phyloP scores from a whole-genome alignment of 2,888 invertebrate genomes.

The Cepaea hortensis region DNA sequence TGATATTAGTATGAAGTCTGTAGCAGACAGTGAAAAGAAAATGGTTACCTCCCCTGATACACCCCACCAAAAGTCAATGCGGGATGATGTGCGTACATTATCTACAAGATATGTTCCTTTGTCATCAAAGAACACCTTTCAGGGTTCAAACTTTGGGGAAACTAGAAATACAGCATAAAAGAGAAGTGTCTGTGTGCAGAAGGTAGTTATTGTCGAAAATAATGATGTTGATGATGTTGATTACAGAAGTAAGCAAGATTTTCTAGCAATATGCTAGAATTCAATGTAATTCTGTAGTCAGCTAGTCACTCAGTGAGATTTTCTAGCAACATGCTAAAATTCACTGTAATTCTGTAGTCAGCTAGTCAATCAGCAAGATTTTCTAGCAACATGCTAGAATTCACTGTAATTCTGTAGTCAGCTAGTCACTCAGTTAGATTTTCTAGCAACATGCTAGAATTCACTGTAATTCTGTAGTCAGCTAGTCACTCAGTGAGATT shows the following conservation, averaged over 20 bases:
- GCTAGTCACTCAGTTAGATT: too few species aligned
- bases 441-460: too few species aligned
- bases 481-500: too few species aligned
- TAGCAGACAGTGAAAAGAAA: neutral
- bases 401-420: too few species aligned
- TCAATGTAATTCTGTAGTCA: too few species aligned
- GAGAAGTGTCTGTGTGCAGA: constrained; percentile 35
- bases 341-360: too few species aligned
- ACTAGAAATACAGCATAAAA: neutral
- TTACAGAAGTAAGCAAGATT: neutral
- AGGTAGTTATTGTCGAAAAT: constrained; percentile 1
- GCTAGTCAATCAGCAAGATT: too few species aligned
- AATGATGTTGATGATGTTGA: constrained; percentile 2
- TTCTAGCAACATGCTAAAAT: too few species aligned
- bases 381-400: neutral
- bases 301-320: too few species aligned
- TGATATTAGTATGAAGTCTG: too few species aligned
- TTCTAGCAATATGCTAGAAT: too few species aligned
- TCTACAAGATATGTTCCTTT: neutral
- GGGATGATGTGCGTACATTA: neutral
- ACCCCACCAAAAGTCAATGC: neutral
- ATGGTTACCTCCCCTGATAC: neutral
- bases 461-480: too few species aligned
- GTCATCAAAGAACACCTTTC: neutral
- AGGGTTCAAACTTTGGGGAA: neutral